These are phyloP conservation scores for Prunella himalayana DNA, from an alignment of 2,113 vertebrate genomes.

Conservation along the genomic window DNA sequence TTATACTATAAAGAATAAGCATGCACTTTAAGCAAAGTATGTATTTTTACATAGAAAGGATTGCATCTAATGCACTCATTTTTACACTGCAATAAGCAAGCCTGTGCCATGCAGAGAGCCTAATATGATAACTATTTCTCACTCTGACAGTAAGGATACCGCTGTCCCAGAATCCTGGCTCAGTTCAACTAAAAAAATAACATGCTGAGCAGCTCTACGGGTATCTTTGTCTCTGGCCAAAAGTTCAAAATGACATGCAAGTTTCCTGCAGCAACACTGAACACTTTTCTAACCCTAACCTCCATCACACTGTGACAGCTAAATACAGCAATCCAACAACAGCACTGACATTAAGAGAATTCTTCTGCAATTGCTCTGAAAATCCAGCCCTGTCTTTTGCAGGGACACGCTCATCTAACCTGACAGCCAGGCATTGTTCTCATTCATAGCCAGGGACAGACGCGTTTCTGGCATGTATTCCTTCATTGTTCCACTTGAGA, in stretches of 20 bases:
- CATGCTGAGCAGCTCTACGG: slow-evolving; percentile 12
- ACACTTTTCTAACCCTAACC: slow-evolving; percentile 51
- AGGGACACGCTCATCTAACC: slow-evolving; percentile 14
- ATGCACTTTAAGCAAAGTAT: not conserved
- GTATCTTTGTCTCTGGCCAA: slow-evolving; percentile 27
- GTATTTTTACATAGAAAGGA: not conserved
- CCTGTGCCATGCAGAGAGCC: slow-evolving; percentile 25
- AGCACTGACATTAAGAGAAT: slow-evolving; percentile 31
- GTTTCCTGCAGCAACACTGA: slow-evolving; percentile 44
- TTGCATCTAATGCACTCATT: not conserved
- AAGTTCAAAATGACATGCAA: slow-evolving; percentile 52
- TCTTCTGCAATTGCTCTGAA: not conserved
- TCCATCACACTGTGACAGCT: slow-evolving; percentile 43
- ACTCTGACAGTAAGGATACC: slow-evolving; percentile 31
- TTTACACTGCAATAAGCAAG: not conserved
- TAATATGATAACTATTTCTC: slow-evolving; percentile 58
- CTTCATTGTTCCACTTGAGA: slow-evolving; percentile 17
- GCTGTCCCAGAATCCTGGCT: slow-evolving; percentile 49
- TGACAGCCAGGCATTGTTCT: slow-evolving; percentile 56
- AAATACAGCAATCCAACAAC: slow-evolving; percentile 42
- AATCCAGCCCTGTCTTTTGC: not conserved
- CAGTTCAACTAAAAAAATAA: slow-evolving; percentile 21
- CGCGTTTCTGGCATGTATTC: not conserved
- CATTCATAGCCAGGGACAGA: slow-evolving; percentile 5
- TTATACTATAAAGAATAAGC: not conserved